These are phyloP conservation scores for Caenorhabditis sp. DNA, from an alignment of 2,888 invertebrate species.

Conservation along the genomic window DNA sequence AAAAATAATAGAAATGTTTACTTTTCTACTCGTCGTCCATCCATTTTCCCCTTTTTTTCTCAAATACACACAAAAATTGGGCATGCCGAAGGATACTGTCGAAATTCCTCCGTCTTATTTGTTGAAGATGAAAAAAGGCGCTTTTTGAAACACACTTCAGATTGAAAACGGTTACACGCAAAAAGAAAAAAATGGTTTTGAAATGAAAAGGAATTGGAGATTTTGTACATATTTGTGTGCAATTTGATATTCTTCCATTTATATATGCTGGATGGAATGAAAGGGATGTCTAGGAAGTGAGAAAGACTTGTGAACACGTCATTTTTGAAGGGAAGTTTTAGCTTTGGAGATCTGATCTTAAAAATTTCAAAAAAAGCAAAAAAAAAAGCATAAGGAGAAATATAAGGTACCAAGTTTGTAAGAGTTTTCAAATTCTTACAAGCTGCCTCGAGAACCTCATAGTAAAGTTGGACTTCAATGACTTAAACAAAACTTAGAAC, in stretches of 20 bases:
- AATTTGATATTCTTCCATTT: neutral
- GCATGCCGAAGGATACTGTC: neutral
- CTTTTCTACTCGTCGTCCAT: slow-evolving; percentile 1
- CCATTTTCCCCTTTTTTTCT: neutral
- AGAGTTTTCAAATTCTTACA: too few relatives aligned
- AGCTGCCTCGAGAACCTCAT: too few relatives aligned
- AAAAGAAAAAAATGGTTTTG: neutral
- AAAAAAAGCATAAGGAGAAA: too few relatives aligned
- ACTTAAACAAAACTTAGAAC: too few relatives aligned
- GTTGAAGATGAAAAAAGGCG: neutral
- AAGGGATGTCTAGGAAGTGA: too few relatives aligned
- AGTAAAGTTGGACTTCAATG: too few relatives aligned
- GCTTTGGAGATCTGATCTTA: too few relatives aligned
- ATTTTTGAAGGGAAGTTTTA: too few relatives aligned
- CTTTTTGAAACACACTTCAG: neutral
- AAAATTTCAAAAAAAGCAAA: too few relatives aligned
- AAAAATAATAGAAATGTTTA: neutral
- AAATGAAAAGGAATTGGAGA: neutral
- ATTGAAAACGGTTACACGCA: neutral
- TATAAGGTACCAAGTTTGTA: too few relatives aligned
- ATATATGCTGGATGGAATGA: too few relatives aligned
- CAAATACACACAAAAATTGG: neutral
- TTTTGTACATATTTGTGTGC: slow-evolving; percentile 1
- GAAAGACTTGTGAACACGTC: too few relatives aligned
- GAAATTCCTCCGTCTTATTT: neutral